Conservation (phyloP, 2,888 invertebrate species). For the Steromphala cineraria region DNA sequence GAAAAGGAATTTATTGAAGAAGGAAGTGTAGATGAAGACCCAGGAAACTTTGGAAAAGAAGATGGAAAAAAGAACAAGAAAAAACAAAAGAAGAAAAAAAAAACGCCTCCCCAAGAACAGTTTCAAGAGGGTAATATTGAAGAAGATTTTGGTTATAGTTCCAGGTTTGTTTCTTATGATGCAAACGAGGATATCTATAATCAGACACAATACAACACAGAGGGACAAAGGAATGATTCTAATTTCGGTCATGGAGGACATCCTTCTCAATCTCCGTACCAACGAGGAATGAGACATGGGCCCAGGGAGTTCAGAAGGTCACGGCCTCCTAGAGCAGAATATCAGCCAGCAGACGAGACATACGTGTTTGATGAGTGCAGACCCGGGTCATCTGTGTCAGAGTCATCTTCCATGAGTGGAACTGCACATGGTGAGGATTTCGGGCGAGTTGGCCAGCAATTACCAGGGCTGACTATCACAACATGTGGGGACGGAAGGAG, state of each 20-base stretch:
- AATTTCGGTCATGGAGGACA: no score
- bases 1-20: not conserved
- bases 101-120: not conserved
- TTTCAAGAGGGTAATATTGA: not conserved
- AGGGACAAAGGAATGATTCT: no score
- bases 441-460: not conserved
- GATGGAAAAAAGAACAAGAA: not conserved
- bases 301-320: not conserved
- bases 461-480: not conserved
- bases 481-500: not conserved
- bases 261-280: no score
- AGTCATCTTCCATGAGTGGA: not conserved
- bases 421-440: not conserved
- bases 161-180: not conserved
- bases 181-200: not conserved
- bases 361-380: not conserved
- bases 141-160: not conserved
- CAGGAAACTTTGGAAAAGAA: not conserved
- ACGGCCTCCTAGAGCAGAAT: not conserved
- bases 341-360: not conserved
- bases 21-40: slow-evolving; percentile 14
- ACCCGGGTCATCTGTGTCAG: not conserved
- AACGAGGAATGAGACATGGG: not conserved
- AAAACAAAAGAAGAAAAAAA: not conserved
- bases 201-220: not conserved